Base-by-base conservation (phyloP, 64 coral and sea anemone species). In the Actinia tenebrosa region DNA sequence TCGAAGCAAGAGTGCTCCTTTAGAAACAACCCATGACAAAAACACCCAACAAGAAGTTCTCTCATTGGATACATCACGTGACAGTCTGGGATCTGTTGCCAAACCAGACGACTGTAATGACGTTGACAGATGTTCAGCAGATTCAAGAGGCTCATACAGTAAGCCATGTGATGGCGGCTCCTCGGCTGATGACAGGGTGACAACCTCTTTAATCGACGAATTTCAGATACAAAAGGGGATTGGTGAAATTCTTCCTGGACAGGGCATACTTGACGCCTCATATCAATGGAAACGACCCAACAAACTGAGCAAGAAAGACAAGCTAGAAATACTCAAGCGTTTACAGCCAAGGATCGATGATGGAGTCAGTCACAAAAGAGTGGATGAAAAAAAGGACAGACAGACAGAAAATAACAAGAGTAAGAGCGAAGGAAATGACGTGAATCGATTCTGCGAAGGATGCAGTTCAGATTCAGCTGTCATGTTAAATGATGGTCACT, bases 201-300 rank as follows among this genome's bases (percentile, higher is more conserved):
- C 77, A 85, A 80, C 25, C 25, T 60, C 80, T 44, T 25, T 63
- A 60, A 43, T 25, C 6, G 61, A 85, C 5, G 61, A 85, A 22
- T 75, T 69, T 20, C n/a, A 64, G 16, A 58, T 92, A 7, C 58
- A 87, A 16, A 89, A 96, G 25, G 89, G 87, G 94, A 60, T 90
- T 14, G 62, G 44, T 5, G 80, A 93, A 25, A 87, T 88, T 16
- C 4, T 13, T 3, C 58, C 30, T 18, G 16, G 16, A 20, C 82
- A 81, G 2, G 52, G 23, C 22, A 5, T 8, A 19, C 19, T 20
- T 3, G 30, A 43, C 7, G n/a, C 23, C 19, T 60, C 83, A 8
- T 85, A 85, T 60, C 18, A 63, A 27, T 63, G 56, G 83, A 85
- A 85, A 45, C 7, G 56, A 18, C 53, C 53, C 22, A 15, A 10